Evolutionary conservation across 1,140 invertebrate species (phyloP).

Genomic region (Halyomorpha halys): DNA sequence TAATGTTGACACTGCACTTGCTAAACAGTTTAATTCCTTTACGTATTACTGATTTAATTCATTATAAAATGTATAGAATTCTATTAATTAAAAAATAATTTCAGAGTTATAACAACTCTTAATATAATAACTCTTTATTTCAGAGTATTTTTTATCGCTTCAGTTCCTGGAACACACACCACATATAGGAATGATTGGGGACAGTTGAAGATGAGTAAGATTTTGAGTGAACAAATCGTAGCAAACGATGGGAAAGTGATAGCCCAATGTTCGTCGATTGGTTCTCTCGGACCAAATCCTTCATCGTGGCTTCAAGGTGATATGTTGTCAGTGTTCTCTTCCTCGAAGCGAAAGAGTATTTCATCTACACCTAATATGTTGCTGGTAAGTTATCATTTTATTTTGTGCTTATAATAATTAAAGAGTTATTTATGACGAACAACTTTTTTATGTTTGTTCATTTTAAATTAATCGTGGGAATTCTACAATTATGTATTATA

Average conservation of each 20-base stretch:
- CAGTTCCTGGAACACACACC: conserved; percentile 68
- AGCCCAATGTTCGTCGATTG: conserved; percentile 84
- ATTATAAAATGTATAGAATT: background rate
- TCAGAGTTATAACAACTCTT: too few relatives aligned
- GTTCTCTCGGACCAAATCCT: conserved; percentile 61
- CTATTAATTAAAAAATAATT: conserved; percentile 18
- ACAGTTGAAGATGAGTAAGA: conserved; percentile 50
- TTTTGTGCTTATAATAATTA: conserved; percentile 19
- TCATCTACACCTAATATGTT: conserved; percentile 29
- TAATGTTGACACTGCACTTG: too few relatives aligned
- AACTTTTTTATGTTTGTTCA: too few relatives aligned
- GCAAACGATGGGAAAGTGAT: conserved; percentile 44
- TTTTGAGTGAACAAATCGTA: conserved; percentile 17
- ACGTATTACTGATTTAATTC: background rate
- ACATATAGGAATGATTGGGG: conserved; percentile 53
- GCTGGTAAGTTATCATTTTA: conserved; percentile 33
- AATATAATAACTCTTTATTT: too few relatives aligned
- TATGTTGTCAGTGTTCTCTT: conserved; percentile 44
- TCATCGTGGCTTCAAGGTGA: conserved; percentile 59
- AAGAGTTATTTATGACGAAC: too few relatives aligned
- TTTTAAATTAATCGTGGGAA: too few relatives aligned
- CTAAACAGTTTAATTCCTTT: too few relatives aligned
- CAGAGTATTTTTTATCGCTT: conserved; percentile 75
- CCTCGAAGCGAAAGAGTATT: conserved; percentile 15
- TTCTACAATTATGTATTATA: too few relatives aligned